Evolutionary conservation across 2,113 vertebrate genomes (phyloP).

Genomic region (Chloropsis hardwickii): DNA sequence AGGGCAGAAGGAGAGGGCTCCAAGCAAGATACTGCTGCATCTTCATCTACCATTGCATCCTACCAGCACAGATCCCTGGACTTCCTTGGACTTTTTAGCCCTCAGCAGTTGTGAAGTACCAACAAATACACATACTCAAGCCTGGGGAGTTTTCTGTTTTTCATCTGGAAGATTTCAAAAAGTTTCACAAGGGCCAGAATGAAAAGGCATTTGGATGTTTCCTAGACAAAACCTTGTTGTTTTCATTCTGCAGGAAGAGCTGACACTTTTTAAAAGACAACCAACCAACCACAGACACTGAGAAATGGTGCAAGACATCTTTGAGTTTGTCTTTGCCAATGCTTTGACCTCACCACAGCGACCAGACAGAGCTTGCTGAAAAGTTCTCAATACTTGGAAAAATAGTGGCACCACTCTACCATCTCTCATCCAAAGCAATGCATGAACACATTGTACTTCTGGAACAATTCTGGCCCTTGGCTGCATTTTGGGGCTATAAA

Average conservation of each 20-base stretch:
- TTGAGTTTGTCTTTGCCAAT: neutral
- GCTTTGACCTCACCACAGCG: neutral
- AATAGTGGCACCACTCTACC: neutral
- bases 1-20: neutral
- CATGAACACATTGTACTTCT: neutral
- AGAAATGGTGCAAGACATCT: neutral
- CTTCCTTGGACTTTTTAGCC: neutral
- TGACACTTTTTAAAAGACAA: constrained; percentile 18
- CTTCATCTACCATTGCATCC: neutral
- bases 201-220: constrained; percentile 15
- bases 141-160: neutral
- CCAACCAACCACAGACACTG: neutral
- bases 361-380: neutral
- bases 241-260: constrained; percentile 8
- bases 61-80: neutral
- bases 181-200: constrained; percentile 3
- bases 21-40: neutral
- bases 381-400: neutral
- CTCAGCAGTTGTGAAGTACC: neutral
- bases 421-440: neutral
- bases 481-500: neutral
- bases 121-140: neutral
- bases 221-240: constrained; percentile 27
- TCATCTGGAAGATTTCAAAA: constrained; percentile 19
- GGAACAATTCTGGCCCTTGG: neutral